Evolutionary conservation across 2,888 invertebrate species (phyloP).

Genomic region (Catocala fraxini): DNA sequence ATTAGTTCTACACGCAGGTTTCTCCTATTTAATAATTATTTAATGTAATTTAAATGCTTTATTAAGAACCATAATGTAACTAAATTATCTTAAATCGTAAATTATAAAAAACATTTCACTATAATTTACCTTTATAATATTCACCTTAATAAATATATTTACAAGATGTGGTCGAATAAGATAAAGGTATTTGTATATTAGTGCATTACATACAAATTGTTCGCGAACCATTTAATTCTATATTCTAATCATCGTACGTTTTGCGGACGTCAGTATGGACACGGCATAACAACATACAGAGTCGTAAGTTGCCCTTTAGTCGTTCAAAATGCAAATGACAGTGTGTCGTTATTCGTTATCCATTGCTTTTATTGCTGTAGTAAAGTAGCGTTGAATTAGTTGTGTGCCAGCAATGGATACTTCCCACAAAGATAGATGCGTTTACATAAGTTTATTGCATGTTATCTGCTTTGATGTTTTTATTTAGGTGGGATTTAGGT

Average conservation of each 20-base stretch:
- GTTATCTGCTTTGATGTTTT: conserved; percentile 44
- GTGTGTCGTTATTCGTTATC: conserved; percentile 58
- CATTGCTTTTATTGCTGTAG: conserved; percentile 65
- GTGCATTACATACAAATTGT: too few species aligned
- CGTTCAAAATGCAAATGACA: conserved; percentile 53
- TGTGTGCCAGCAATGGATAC: conserved; percentile 52
- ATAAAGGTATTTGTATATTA: too few species aligned
- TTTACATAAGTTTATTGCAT: conserved; percentile 49
- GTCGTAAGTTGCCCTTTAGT: conserved; percentile 35
- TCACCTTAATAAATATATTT: too few species aligned
- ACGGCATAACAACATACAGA: conserved; percentile 9
- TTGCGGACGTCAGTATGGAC: neutral
- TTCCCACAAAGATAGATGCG: conserved; percentile 50
- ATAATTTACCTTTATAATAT: too few species aligned
- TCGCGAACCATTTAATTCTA: too few species aligned
- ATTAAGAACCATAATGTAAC: too few species aligned
- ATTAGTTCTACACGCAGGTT: too few species aligned
- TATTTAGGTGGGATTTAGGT: conserved; percentile 26
- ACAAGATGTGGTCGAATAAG: too few species aligned
- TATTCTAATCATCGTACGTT: neutral
- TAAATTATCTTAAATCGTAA: too few species aligned
- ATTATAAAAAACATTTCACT: too few species aligned
- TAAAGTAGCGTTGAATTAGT: conserved; percentile 63
- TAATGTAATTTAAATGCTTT: too few species aligned
- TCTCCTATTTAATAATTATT: too few species aligned